Percentiles rank a stretch among this genome's conserved stretches.
phyloP scores from a whole-genome alignment of 2,113 vertebrate species.

The Ceyx margarethae region DNA sequence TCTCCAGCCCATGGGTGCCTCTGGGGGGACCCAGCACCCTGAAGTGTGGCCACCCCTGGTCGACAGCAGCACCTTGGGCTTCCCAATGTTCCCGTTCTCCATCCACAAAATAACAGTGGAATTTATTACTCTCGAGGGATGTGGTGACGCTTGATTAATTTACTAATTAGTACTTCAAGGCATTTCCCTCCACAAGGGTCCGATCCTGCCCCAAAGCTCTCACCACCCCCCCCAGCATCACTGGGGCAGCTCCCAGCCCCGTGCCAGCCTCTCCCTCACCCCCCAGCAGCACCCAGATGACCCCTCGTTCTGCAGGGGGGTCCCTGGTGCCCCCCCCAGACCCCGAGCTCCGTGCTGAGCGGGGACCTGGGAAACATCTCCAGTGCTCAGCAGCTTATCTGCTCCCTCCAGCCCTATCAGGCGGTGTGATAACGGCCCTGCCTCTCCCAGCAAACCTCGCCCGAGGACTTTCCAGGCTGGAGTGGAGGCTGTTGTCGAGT shows the following conservation, averaged over 20 bases:
- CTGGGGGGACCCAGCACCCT: too few species aligned
- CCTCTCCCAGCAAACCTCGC: neutral
- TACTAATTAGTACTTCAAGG: neutral
- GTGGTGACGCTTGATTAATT: neutral
- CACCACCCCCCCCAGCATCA: neutral
- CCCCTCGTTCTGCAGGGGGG: neutral
- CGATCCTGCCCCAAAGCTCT: neutral
- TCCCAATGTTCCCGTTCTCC: neutral
- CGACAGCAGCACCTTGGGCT: neutral
- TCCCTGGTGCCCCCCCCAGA: neutral
- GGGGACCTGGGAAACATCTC: neutral
- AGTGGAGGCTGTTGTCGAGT: rapidly evolving
- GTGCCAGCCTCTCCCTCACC: too few species aligned
- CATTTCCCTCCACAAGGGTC: neutral
- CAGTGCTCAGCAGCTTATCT: neutral
- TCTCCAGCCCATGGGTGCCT: rapidly evolving
- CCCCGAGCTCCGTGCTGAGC: neutral
- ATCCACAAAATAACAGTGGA: rapidly evolving
- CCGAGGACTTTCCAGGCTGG: neutral
- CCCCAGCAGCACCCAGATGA: too few species aligned
- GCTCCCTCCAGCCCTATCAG: neutral
- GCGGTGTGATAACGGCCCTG: neutral
- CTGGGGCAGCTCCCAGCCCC: neutral
- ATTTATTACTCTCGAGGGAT: neutral
- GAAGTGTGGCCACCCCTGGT: neutral